phyloP scores from a whole-genome alignment of 2,888 invertebrate species.

The Caenorhabditis plicata region DNA sequence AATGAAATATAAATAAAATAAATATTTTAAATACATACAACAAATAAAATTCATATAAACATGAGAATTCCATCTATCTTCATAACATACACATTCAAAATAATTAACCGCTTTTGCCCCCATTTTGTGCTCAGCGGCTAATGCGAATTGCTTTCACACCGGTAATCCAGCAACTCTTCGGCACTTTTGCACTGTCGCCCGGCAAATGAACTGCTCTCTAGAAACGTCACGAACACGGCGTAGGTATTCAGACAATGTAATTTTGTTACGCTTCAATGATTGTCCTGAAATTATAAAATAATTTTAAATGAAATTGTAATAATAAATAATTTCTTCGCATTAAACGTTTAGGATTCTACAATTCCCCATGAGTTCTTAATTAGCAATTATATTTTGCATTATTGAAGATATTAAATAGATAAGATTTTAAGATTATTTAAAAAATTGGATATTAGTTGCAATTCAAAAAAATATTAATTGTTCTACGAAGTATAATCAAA shows the following conservation, averaged over 20 bases:
- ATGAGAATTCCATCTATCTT: not conserved
- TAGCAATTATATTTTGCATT: too few relatives aligned
- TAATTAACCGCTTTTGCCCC: too few relatives aligned
- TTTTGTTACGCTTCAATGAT: slow-evolving; percentile 39
- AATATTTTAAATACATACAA: not conserved
- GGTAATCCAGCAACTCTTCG: slow-evolving; percentile 82
- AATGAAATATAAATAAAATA: not conserved
- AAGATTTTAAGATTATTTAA: too few relatives aligned
- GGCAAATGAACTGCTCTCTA: slow-evolving; percentile 89
- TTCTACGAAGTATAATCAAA: too few relatives aligned
- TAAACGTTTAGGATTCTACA: not conserved
- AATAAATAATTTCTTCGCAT: not conserved
- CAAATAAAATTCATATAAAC: not conserved
- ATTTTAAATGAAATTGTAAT: slow-evolving; percentile 1
- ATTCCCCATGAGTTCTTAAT: too few relatives aligned
- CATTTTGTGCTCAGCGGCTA: too few relatives aligned
- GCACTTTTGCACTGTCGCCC: slow-evolving; percentile 94
- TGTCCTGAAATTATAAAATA: slow-evolving; percentile 33
- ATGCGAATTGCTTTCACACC: too few relatives aligned
- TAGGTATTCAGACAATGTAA: slow-evolving; percentile 92
- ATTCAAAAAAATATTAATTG: too few relatives aligned
- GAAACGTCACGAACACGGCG: slow-evolving; percentile 93
- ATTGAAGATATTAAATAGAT: too few relatives aligned
- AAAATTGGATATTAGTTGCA: too few relatives aligned
- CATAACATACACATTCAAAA: too few relatives aligned